Percentiles rank a stretch among this genome's conserved stretches.
These are phyloP conservation scores for Periplaneta americana DNA, from an alignment of 1,140 invertebrate genomes.

Conservation along the genomic window DNA sequence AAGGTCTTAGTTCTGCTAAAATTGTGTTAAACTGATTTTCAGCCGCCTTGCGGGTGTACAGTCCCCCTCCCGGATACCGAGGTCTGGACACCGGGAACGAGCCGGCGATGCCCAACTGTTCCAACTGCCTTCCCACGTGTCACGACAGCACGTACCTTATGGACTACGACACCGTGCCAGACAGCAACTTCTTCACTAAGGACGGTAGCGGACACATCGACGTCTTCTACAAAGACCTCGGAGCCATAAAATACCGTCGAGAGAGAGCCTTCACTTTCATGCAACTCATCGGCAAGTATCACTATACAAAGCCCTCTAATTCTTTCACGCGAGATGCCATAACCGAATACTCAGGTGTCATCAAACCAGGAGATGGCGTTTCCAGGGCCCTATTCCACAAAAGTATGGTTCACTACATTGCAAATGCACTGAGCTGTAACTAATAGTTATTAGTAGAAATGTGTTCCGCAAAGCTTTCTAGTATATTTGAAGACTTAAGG, in stretches of 20 bases:
- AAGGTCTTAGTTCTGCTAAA: no score
- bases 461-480: no score
- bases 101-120: constrained; percentile 22
- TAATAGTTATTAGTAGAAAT: no score
- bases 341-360: no score
- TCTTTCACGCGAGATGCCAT: no score
- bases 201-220: constrained; percentile 24
- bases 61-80: neutral
- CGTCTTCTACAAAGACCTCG: constrained; percentile 27
- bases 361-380: no score
- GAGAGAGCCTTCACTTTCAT: constrained; percentile 29
- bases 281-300: constrained; percentile 25
- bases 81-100: neutral
- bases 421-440: no score
- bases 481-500: no score
- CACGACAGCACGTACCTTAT: constrained; percentile 27
- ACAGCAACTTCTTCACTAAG: constrained; percentile 18
- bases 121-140: constrained; percentile 27
- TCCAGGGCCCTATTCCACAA: no score
- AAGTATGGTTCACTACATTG: no score
- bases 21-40: no score
- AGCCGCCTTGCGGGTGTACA: neutral
- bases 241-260: constrained; percentile 28
- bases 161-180: constrained; percentile 22
- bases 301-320: no score